Evolutionary conservation across 2,797 vertebrate species (phyloP).

Genomic region (Darevskia mixta): DNA sequence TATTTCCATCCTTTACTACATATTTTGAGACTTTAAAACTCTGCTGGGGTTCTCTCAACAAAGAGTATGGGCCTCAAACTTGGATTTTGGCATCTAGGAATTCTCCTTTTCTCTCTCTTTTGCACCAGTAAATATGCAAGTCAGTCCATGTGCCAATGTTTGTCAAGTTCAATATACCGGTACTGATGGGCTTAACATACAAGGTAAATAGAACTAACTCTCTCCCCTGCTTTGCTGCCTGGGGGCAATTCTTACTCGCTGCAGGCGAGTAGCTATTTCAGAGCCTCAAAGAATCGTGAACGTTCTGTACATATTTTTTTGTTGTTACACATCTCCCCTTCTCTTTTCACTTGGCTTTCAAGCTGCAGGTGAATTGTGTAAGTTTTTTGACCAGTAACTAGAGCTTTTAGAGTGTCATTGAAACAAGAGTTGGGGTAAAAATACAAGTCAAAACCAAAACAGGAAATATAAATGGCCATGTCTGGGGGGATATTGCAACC

Average conservation of each 20-base stretch:
- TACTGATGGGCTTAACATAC: too few relatives aligned
- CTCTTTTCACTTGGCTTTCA: slow-evolving; percentile 36
- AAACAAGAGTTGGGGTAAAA: background rate
- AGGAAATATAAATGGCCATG: background rate
- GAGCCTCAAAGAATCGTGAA: background rate
- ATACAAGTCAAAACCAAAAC: background rate
- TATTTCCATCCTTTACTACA: too few relatives aligned
- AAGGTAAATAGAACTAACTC: background rate
- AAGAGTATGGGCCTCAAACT: too few relatives aligned
- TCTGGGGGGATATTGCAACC: background rate
- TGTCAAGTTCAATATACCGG: background rate
- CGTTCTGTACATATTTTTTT: background rate
- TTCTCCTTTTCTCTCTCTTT: too few relatives aligned
- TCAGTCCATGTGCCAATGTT: background rate
- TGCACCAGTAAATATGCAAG: too few relatives aligned
- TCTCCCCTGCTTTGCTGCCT: background rate
- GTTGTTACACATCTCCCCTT: slow-evolving; percentile 5
- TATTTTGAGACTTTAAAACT: too few relatives aligned
- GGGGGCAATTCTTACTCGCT: too few relatives aligned
- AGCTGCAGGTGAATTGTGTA: slow-evolving; percentile 65
- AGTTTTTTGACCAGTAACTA: background rate
- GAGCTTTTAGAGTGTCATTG: background rate
- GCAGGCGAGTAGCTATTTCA: too few relatives aligned
- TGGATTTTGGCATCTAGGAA: too few relatives aligned
- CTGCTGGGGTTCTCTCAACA: too few relatives aligned